A percentile compares a stretch with the other conserved stretches of the same genome.
Conservation (phyloP, 1,140 invertebrate species). For the Parasteatoda tepidariorum region DNA sequence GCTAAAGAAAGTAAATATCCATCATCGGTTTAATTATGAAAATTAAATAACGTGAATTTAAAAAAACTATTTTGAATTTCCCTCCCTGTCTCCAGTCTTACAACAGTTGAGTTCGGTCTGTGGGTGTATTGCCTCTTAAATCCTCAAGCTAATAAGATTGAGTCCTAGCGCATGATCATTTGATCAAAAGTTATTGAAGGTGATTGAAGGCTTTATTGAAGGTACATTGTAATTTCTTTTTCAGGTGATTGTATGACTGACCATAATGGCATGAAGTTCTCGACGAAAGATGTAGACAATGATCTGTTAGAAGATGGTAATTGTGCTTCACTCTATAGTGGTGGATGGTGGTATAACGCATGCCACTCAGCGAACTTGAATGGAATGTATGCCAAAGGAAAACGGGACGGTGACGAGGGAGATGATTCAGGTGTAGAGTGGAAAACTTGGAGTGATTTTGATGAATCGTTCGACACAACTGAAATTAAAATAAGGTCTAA, state of each 20-base stretch:
- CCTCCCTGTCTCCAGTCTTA: no score
- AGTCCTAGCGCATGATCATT: no score
- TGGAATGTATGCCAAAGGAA: constrained; percentile 41
- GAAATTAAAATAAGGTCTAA: constrained; percentile 47
- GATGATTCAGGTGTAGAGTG: constrained; percentile 60
- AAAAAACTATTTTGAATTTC: no score
- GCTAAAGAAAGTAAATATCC: no score
- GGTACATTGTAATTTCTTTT: neutral
- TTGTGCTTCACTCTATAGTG: constrained; percentile 63
- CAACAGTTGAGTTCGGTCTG: no score
- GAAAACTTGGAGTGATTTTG: constrained; percentile 34
- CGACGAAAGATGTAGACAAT: constrained; percentile 64
- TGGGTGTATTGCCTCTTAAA: no score
- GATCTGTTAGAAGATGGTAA: neutral
- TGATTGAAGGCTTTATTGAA: no score
- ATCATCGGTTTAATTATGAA: no score
- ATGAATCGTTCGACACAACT: constrained; percentile 10
- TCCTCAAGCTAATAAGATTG: no score
- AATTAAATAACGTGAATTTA: no score
- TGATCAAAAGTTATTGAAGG: no score
- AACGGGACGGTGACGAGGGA: neutral
- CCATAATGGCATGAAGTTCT: constrained; percentile 63
- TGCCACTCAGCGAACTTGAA: constrained; percentile 64
- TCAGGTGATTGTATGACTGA: constrained; percentile 57
- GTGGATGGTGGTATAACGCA: constrained; percentile 66